phyloP scores from a whole-genome alignment of 1,140 invertebrate genomes.

The Drosophila leontia region DNA sequence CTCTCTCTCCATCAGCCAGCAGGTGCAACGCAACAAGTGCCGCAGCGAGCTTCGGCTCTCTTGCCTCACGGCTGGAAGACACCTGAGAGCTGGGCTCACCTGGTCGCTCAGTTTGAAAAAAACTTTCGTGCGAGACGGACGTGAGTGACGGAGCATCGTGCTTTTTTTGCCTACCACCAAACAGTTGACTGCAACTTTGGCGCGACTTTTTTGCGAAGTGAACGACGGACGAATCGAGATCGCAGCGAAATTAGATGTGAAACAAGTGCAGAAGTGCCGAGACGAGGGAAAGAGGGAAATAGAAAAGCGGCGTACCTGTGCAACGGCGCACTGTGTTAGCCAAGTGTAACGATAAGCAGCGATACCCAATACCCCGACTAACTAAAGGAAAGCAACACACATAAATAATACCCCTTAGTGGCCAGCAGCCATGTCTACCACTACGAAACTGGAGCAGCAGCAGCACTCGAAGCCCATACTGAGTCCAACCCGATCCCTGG shows the following conservation, averaged over 20 bases:
- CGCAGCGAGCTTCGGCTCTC: constrained; percentile 43
- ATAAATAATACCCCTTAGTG: constrained; percentile 48
- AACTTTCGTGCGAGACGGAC: constrained; percentile 79
- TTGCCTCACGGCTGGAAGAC: not conserved
- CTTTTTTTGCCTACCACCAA: constrained; percentile 13
- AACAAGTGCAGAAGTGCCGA: constrained; percentile 55
- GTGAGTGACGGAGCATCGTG: constrained; percentile 47
- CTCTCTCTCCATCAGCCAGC: constrained; percentile 21
- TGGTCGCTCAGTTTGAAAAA: constrained; percentile 66
- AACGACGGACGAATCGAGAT: constrained; percentile 35
- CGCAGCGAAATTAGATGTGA: constrained; percentile 53
- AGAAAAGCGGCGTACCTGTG: constrained; percentile 53
- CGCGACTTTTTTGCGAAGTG: constrained; percentile 65
- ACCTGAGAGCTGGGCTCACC: constrained; percentile 15
- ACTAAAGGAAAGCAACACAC: constrained; percentile 24
- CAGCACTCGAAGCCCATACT: constrained; percentile 84
- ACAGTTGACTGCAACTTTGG: constrained; percentile 50
- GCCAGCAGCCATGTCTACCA: constrained; percentile 63
- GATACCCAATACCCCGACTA: constrained; percentile 50
- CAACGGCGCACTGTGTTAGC: constrained; percentile 41
- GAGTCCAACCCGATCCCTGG: constrained; percentile 85
- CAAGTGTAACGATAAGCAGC: constrained; percentile 63
- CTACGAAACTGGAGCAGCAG: constrained; percentile 82
- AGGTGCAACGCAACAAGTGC: constrained; percentile 56
- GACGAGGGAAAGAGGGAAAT: constrained; percentile 59